Base-by-base conservation (phyloP, 2,888 invertebrate genomes). In the Globia sparganii region DNA sequence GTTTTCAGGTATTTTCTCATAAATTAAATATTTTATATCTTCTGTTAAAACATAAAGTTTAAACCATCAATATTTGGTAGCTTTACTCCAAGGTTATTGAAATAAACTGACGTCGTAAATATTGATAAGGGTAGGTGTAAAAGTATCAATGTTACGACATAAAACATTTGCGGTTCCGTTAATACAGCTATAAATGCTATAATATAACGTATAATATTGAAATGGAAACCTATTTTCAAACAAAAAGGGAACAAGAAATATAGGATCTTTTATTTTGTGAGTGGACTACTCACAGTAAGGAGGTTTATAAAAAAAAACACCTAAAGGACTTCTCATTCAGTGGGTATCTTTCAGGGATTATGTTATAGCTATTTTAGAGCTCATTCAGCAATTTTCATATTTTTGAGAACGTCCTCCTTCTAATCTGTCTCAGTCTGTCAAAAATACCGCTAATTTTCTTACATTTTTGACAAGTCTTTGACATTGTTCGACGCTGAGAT, bases 41-140 rank as follows among this genome's bases (percentile, higher is more conserved):
- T 66, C 49, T 78, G 78, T 69, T 82, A 72, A 83, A 86, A 86
- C 84, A 82, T 88, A 85, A 83, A 86, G 86, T 78, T 84, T 37
- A 83, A 85, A 83, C 73, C 83, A 79, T 87, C 84, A 88, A 88
- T 88, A 86, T 90, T 87, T 86, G 71, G 73, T 56, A 75, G 70
- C 78, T 78, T 82, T 77, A 73, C 83, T 83, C 73, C 81, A 88
- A 90, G 88, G 89, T 90, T 91, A 88, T 88, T 88, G 89, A 91
- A 90, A 91, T 89, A 89, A 90, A 90, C 87, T 84, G 89, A 46
- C 75, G 72, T 75, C 85, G 83, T 88, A 88, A 88, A 89, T 86
- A 87, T 87, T 89, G 87, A 91, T 91, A 90, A 87, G 67, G 69
- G 73, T 53, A 77, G 76, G 77, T 85, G 85, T 87, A 88, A 88